phyloP scores from a whole-genome alignment of 2,888 invertebrate species.

The Aporophyla nigra region DNA sequence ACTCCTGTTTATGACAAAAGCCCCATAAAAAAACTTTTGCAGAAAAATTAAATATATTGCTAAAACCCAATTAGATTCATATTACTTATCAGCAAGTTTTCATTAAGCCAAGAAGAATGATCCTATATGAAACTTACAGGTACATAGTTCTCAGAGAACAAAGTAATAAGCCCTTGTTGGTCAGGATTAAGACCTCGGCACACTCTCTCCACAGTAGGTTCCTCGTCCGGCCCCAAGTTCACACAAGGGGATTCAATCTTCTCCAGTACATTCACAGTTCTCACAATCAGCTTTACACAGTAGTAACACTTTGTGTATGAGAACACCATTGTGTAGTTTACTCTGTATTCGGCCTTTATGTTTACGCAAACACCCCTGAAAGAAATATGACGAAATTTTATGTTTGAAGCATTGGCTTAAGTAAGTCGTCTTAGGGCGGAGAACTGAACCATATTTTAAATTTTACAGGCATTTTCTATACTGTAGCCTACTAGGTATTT shows the following conservation, averaged over 20 bases:
- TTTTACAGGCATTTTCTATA: too few species aligned
- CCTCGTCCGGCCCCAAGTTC: constrained; percentile 91
- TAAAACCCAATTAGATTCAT: constrained; percentile 10
- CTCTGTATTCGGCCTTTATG: constrained; percentile 93
- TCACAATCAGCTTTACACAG: constrained; percentile 95
- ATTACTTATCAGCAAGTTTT: not conserved
- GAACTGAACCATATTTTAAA: not conserved
- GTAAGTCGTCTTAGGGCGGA: too few species aligned
- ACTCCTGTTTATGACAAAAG: not conserved
- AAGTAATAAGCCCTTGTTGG: constrained; percentile 95
- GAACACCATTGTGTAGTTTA: constrained; percentile 97
- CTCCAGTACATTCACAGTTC: constrained; percentile 97
- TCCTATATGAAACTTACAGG: constrained; percentile 89
- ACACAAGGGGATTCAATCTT: constrained; percentile 97
- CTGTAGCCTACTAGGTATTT: not conserved
- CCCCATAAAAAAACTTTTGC: not conserved
- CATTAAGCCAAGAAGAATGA: constrained; percentile 10
- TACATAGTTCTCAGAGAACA: constrained; percentile 97
- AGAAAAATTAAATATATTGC: too few species aligned
- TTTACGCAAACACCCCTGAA: constrained; percentile 93
- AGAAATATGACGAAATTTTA: constrained; percentile 1
- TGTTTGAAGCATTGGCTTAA: too few species aligned
- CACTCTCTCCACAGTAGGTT: constrained; percentile 94
- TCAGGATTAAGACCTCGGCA: constrained; percentile 94
- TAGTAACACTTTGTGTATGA: constrained; percentile 94